Percentiles rank a stretch among this genome's conserved stretches.
phyloP scores from a whole-genome alignment of 2,113 vertebrate genomes.

The Circaetus gallicus region DNA sequence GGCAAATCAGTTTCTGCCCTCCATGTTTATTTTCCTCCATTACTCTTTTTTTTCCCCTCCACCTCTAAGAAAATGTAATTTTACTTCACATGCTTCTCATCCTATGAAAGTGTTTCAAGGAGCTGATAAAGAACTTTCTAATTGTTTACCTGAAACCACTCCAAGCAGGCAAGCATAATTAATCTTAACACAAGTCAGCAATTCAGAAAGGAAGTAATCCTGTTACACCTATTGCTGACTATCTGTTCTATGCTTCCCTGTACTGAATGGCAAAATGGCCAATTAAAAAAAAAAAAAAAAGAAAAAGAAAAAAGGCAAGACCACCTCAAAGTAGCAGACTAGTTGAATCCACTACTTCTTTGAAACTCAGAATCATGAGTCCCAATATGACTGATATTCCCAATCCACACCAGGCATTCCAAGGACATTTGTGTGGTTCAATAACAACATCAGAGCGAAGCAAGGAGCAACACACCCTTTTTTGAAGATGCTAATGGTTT shows the following conservation, averaged over 20 bases:
- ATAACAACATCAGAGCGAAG: background rate
- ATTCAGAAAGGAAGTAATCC: conserved; percentile 3
- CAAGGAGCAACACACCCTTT: background rate
- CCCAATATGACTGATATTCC: background rate
- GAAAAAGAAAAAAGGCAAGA: background rate
- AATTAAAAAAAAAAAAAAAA: background rate
- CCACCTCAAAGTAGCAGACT: background rate
- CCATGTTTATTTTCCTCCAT: background rate
- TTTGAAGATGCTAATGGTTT: background rate
- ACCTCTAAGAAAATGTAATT: background rate
- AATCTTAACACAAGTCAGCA: conserved; percentile 14
- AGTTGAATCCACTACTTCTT: background rate
- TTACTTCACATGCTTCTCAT: background rate
- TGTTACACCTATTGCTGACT: conserved; percentile 11
- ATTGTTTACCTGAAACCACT: conserved; percentile 39
- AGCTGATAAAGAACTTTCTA: conserved; percentile 3
- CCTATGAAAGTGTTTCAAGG: background rate
- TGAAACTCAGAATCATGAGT: background rate
- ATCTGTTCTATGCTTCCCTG: background rate
- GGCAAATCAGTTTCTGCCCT: background rate
- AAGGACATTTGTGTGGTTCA: background rate
- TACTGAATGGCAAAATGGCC: background rate
- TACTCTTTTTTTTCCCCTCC: background rate
- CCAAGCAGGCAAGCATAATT: conserved; percentile 17
- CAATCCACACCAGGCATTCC: background rate